phyloP scores from a whole-genome alignment of 1,140 invertebrate genomes.

The Brachionus calyciflorus region DNA sequence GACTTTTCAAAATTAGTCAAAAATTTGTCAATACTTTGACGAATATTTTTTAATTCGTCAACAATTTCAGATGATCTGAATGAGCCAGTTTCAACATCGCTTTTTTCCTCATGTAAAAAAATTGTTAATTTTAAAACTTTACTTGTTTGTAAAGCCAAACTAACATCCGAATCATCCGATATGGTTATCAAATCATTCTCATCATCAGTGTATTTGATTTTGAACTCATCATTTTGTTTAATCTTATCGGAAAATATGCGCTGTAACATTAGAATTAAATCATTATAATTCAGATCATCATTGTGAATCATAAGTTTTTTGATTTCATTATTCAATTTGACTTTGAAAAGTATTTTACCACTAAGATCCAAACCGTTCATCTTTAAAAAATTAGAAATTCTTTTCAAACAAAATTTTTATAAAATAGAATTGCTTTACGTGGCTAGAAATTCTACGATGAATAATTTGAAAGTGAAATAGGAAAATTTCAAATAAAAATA shows the following conservation, averaged over 20 bases:
- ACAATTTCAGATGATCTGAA: constrained; percentile 12
- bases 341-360: constrained; percentile 31
- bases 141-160: constrained; percentile 11
- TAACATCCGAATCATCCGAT: constrained; percentile 13
- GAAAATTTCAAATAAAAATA: too few relatives aligned
- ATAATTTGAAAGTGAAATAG: too few relatives aligned
- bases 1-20: not conserved
- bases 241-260: constrained; percentile 35
- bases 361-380: not conserved
- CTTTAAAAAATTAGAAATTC: too few relatives aligned
- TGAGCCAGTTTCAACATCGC: not conserved
- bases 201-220: constrained; percentile 35
- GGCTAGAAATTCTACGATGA: too few relatives aligned
- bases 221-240: constrained; percentile 16
- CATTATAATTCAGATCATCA: constrained; percentile 30
- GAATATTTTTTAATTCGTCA: not conserved
- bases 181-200: constrained; percentile 42
- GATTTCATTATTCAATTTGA: constrained; percentile 3
- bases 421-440: too few relatives aligned
- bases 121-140: constrained; percentile 21
- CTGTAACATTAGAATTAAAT: constrained; percentile 15
- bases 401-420: too few relatives aligned
- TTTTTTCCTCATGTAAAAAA: not conserved
- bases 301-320: constrained; percentile 38
- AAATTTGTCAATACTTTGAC: constrained; percentile 11